Percentiles rank a stretch among this genome's conserved stretches.
phyloP scores from a whole-genome alignment of 2,113 vertebrate genomes.

The Silurus asotus region DNA sequence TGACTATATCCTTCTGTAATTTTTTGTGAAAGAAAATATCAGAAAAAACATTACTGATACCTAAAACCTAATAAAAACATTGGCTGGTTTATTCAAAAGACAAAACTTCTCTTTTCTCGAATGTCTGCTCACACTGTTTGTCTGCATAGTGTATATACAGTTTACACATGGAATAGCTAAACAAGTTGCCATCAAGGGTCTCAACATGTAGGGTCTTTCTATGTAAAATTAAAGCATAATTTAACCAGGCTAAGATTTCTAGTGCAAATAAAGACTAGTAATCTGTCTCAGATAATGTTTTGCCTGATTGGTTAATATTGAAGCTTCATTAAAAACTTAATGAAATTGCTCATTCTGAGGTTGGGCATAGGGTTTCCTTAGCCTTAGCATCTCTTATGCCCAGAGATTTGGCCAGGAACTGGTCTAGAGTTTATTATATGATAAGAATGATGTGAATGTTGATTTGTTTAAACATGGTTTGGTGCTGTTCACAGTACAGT shows the following conservation, averaged over 20 bases:
- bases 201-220: not conserved
- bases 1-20: not conserved
- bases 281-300: not conserved
- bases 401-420: too few species aligned
- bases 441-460: too few species aligned
- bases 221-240: not conserved
- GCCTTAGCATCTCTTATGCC: too few species aligned
- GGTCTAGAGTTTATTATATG: too few species aligned
- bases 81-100: not conserved
- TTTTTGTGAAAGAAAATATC: not conserved
- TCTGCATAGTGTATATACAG: not conserved
- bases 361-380: too few species aligned
- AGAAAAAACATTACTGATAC: not conserved
- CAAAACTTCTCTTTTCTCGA: not conserved
- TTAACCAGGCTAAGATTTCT: not conserved
- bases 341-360: too few species aligned
- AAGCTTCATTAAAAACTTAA: too few species aligned
- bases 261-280: not conserved
- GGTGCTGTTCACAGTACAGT: too few species aligned
- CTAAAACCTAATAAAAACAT: not conserved
- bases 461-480: too few species aligned
- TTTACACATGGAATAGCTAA: not conserved
- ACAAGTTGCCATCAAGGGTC: not conserved
- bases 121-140: not conserved
- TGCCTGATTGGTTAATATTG: not conserved